Base-by-base conservation (phyloP, 1,140 invertebrate species). In the Lucilia cuprina region DNA sequence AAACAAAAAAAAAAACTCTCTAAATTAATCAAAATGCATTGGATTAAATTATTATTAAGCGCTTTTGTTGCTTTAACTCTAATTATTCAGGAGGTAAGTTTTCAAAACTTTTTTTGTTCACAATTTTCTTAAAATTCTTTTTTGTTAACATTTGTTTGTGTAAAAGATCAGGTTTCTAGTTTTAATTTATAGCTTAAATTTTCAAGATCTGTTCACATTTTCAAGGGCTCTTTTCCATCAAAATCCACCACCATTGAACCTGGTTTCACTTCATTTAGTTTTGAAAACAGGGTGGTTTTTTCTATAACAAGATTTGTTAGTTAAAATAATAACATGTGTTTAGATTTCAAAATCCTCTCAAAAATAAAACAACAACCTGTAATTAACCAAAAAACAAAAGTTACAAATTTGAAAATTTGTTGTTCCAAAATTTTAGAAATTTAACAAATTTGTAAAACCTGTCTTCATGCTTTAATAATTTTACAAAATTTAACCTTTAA, bases 1-100 rank as follows among this genome's bases (percentile, higher is more conserved):
- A 86, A 70, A 70, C 1, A 30, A 30, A 30, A 30, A 30, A 30
- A 30, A 1, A 30, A 30, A 30, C 25, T 30, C 78, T 21, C 8
- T 70, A 84, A 83, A 86, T 84, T 83, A 84, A 84, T 83, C 85
- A 90, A 88, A 87, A 90, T 90, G 89, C 86, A 90, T 88, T 90
- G 89, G 89, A 90, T 90, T 88, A 90, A 90, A 89, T 87, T 89
- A 87, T 88, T 89, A 89, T 87, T 89, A 87, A 88, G 87, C 74
- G 88, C 89, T 87, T 88, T 90, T 74, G 86, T 90, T 87, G 89
- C 87, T 86, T 87, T 88, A 83, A 87, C 87, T 87, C 86, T 90
- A 82, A 88, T 90, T 85, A 87, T 88, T 85, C 86, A 90, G 86
- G 89, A 90, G 89, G 89, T 90, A 86, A 90, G 89, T 86, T 83